A percentile compares a stretch with the other conserved stretches of the same genome.
Evolutionary conservation across 30 jellyfish, hydroid and myxozoan genomes (phyloP).

Genomic region (Hydractinia symbiolongicarpus): DNA sequence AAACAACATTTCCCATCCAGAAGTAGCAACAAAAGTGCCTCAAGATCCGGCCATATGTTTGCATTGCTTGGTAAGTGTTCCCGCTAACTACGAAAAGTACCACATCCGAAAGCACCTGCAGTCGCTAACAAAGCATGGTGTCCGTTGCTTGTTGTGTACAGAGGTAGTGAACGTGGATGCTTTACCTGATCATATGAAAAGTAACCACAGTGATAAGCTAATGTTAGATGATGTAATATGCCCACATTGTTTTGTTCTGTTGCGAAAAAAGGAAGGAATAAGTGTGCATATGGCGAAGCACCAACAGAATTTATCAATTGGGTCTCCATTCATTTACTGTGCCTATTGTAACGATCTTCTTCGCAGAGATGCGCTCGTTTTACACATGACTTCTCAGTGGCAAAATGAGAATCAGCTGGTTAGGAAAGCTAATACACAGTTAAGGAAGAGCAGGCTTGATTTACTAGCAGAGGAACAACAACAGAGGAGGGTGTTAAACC

Average conservation of each 20-base stretch:
- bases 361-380: too few species aligned
- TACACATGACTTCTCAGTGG: too few species aligned
- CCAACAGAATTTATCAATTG: not conserved
- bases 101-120: not conserved
- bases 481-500: too few species aligned
- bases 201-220: not conserved
- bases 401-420: too few species aligned
- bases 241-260: not conserved
- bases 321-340: not conserved
- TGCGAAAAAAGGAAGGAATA: not conserved
- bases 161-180: not conserved
- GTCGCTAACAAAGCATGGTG: conserved; percentile 1
- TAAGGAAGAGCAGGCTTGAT: too few species aligned
- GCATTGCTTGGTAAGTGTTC: too few species aligned
- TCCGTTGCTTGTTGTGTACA: not conserved
- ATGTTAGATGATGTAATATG: not conserved
- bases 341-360: not conserved
- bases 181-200: not conserved
- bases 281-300: not conserved
- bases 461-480: too few species aligned
- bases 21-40: not conserved
- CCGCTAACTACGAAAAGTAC: not conserved
- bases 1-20: not conserved
- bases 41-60: not conserved
- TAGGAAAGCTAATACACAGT: too few species aligned